Base-by-base conservation (phyloP, 1,140 invertebrate genomes). In the Sesamia nonagrioides region DNA sequence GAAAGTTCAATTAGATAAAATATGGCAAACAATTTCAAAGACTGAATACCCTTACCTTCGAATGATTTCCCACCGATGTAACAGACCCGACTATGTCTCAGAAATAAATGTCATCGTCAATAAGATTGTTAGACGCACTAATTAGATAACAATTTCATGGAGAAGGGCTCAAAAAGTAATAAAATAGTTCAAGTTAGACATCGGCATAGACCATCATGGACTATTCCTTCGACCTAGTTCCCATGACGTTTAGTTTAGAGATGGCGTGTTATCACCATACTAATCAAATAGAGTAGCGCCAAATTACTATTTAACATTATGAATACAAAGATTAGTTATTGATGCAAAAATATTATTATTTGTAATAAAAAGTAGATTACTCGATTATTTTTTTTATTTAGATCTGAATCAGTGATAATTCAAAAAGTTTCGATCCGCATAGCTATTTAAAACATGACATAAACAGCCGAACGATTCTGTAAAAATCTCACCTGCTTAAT, bases 161-260 rank as follows among this genome's bases (percentile, higher is more conserved):
- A 80, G 45, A 79, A 77, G 40, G 76, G 66, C 66, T 72, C 56
- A 42, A 58, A 63, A 73, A 71, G 21, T 66, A 79, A 68, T 84
- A 83, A 86, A 89, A 85, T 86, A 88, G 78, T 83, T 78, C 82
- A 86, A 88, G 76, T 86, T 84, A 83, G 78, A 86, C 84, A n/a
- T n/a, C n/a, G n/a, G n/a, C n/a, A n/a, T n/a, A n/a, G n/a, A n/a
- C n/a, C n/a, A n/a, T n/a, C n/a, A 89, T 84, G 78, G 71, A 86
- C 82, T 83, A 83, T 86, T 91, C 81, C 85, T 88, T 89, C 91
- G 92, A 93, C 92, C 92, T 89, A 93, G 84, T 93, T 93, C 87
- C 83, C 88, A 90, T 93, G 89, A 93, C 88, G 80, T 81, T 81
- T 81, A 69, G 63, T 48, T 75, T 75, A 75, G 73, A 75, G 73